Percentiles rank a stretch among this genome's conserved stretches.
These are phyloP conservation scores for Hydrozoanthus tunicans DNA, from an alignment of 64 coral and sea anemone species.

Conservation along the genomic window DNA sequence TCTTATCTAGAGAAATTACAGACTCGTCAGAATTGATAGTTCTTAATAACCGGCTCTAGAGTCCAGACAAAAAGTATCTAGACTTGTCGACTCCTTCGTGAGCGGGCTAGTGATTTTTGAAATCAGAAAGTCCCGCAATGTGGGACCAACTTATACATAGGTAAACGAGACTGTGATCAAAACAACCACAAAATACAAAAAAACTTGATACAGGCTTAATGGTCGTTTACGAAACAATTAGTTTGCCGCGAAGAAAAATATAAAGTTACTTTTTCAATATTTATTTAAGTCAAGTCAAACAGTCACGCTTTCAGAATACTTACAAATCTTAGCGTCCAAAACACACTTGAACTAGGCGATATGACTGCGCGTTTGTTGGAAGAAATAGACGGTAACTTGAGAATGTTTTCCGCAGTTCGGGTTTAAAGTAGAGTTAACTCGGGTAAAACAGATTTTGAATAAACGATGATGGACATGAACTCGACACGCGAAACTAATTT, in stretches of 20 bases:
- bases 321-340: background rate
- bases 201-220: slow-evolving; percentile 47
- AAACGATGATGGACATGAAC: slow-evolving; percentile 38
- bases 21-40: background rate
- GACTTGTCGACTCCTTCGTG: background rate
- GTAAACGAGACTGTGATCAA: slow-evolving; percentile 1
- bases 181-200: background rate
- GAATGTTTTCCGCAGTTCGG: slow-evolving; percentile 7
- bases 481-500: slow-evolving; percentile 3
- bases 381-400: background rate
- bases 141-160: background rate
- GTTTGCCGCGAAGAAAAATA: slow-evolving; percentile 44
- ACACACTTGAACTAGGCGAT: background rate
- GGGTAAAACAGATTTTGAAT: slow-evolving; percentile 9
- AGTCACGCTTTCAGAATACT: slow-evolving; percentile 29
- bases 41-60: background rate
- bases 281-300: background rate
- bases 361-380: background rate
- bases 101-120: background rate
- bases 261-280: slow-evolving; percentile 55
- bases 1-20: background rate
- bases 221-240: slow-evolving; percentile 56
- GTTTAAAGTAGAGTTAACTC: slow-evolving; percentile 1
- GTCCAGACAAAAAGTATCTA: background rate
- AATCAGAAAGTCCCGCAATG: background rate